phyloP scores from a whole-genome alignment of 2,888 invertebrate genomes.

The Neoaliturus tenellus region DNA sequence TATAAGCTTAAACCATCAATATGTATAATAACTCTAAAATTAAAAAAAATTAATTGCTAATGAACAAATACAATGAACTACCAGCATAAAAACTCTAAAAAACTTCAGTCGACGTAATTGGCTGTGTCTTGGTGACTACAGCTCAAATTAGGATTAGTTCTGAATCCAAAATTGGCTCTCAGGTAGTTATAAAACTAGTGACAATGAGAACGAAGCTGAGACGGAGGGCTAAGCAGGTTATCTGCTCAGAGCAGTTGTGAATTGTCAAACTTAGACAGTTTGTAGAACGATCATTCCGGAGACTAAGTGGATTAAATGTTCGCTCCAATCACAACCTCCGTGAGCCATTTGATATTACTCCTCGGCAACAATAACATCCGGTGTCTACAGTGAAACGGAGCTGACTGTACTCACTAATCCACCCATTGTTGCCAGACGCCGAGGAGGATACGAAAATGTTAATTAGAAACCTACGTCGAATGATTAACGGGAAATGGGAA shows the following conservation, averaged over 20 bases:
- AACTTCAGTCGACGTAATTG: no score
- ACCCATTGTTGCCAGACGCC: no score
- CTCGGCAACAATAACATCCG: background rate
- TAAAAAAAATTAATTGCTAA: no score
- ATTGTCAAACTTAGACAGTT: constrained; percentile 35
- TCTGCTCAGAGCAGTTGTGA: background rate
- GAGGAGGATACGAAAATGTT: no score
- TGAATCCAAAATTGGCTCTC: constrained; percentile 1
- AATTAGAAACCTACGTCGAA: no score
- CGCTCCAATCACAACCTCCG: constrained; percentile 3
- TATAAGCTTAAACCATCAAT: no score
- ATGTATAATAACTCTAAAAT: no score
- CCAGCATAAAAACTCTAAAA: no score
- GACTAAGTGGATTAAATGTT: constrained; percentile 30
- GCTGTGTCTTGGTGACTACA: background rate
- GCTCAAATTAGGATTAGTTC: background rate
- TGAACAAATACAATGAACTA: no score
- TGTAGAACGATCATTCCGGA: constrained; percentile 9
- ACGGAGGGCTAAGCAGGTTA: constrained; percentile 13
- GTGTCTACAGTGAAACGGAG: no score
- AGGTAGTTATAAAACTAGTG: constrained; percentile 14
- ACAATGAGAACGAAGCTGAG: constrained; percentile 16
- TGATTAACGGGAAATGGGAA: no score
- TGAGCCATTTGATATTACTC: constrained; percentile 22
- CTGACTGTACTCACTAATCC: no score